Evolutionary conservation across 1,140 invertebrate species (phyloP).

Genomic region (Apis dorsata): DNA sequence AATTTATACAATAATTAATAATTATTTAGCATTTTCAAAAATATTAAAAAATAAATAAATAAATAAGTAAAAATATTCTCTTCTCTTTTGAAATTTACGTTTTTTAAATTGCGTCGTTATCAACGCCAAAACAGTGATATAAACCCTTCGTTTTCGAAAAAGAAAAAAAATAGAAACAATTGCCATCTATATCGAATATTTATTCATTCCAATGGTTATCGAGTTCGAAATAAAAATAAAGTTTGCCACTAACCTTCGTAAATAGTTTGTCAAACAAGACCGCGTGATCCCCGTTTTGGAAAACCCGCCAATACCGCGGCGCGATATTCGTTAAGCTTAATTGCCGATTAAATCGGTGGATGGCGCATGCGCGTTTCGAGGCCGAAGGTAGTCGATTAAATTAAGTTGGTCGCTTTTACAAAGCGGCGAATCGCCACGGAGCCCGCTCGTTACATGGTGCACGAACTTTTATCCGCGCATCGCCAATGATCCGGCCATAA

Average conservation of each 20-base stretch:
- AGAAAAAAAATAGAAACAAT: too few species aligned
- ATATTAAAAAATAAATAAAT: too few species aligned
- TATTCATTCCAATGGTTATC: too few species aligned
- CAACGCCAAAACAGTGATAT: too few species aligned
- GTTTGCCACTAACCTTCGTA: neutral
- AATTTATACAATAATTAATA: too few species aligned
- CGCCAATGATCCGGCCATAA: conserved; percentile 9
- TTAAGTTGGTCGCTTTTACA: conserved; percentile 36
- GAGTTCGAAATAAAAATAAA: neutral
- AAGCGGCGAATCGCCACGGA: neutral
- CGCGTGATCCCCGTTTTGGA: neutral
- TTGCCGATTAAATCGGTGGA: conserved; percentile 21
- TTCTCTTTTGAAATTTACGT: too few species aligned
- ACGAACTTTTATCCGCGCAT: conserved; percentile 20
- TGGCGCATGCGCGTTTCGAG: neutral
- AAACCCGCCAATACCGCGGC: neutral
- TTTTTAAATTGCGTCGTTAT: too few species aligned
- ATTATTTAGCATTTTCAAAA: too few species aligned
- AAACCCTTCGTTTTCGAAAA: too few species aligned
- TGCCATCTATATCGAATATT: too few species aligned
- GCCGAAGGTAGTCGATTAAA: conserved; percentile 9
- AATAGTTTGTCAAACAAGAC: conserved; percentile 7
- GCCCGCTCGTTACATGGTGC: conserved; percentile 3
- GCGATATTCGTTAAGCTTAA: conserved; percentile 12
- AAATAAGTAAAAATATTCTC: too few species aligned